Evolutionary conservation across 1,140 invertebrate species (phyloP), one percentile per base, ranked within the genome.

Genomic region (Cydia strobilella): DNA sequence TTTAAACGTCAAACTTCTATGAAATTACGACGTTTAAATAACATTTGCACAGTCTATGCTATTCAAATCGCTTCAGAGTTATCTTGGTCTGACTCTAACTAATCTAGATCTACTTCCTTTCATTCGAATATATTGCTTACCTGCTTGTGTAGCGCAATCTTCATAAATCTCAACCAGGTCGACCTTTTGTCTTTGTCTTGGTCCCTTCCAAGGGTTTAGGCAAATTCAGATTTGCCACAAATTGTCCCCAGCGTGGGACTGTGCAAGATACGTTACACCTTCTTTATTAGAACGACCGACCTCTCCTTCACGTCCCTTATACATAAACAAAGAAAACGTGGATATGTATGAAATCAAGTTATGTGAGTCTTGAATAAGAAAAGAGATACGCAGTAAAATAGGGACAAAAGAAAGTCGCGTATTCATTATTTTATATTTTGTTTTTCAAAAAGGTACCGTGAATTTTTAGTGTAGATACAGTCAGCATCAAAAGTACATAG

Each of bases 111-210:
- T 27, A 48, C 20, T 31, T 75, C 9, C 15, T 74, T 62, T 51
- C 31, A 65, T 66, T 45, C 15, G n/a, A 54, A 23, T 54, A 13
- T 27, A 35, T 39, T 5, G 25, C 39, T 72, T 72, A 76, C 74
- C 75, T 75, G 62, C 73, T 4, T 69, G 65, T 78, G 76, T 81
- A 77, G 78, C 80, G 80, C 82, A 85, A 87, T 85, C 83, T 86
- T 83, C 82, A 85, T 87, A 87, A 87, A 84, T 87, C 85, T 83
- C 79, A 76, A 76, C 74, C 75, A 79, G 75, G 77, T 76, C 81
- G 84, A 84, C 84, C 84, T 87, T 85, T 85, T 84, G 81, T 87
- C 83, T 84, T 83, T 84, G 84, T 83, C 82, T 79, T 78, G 75
- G 77, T 80, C 81, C 80, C 77, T 76, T 77, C 45, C 20, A 72